These are phyloP conservation scores for Pandemis corylana DNA, from an alignment of 2,888 invertebrate genomes.

Conservation along the genomic window DNA sequence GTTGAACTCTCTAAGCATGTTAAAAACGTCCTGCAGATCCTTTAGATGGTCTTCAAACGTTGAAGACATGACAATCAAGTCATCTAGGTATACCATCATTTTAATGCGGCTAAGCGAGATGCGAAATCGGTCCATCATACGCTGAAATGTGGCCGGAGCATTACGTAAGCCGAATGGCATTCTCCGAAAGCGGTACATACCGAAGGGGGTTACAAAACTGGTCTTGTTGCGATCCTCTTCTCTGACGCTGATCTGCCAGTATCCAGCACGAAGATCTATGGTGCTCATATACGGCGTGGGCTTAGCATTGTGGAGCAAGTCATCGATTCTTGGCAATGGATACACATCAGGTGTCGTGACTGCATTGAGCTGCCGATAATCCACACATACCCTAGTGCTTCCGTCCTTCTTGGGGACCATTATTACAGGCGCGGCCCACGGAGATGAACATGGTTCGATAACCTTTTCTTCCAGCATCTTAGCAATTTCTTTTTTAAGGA, in stretches of 20 bases:
- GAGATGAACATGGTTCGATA: constrained; percentile 54
- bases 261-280: constrained; percentile 52
- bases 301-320: constrained; percentile 37
- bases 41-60: constrained; percentile 40
- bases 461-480: constrained; percentile 38
- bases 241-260: constrained; percentile 52
- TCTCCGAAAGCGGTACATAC: constrained; percentile 49
- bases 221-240: constrained; percentile 47
- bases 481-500: not conserved
- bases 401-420: constrained; percentile 59
- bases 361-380: constrained; percentile 49
- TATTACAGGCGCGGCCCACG: constrained; percentile 61
- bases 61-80: constrained; percentile 48
- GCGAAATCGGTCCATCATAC: constrained; percentile 50
- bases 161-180: constrained; percentile 56
- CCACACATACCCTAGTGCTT: constrained; percentile 54
- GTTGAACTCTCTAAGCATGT: constrained; percentile 41
- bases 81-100: constrained; percentile 51
- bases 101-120: constrained; percentile 42
- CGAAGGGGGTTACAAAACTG: constrained; percentile 42
- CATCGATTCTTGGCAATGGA: constrained; percentile 57
- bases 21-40: constrained; percentile 45
- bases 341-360: constrained; percentile 46
- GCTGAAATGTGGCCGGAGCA: constrained; percentile 54
- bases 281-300: not conserved